phyloP scores from a whole-genome alignment of 2,888 invertebrate genomes.

The Clivina fossor region DNA sequence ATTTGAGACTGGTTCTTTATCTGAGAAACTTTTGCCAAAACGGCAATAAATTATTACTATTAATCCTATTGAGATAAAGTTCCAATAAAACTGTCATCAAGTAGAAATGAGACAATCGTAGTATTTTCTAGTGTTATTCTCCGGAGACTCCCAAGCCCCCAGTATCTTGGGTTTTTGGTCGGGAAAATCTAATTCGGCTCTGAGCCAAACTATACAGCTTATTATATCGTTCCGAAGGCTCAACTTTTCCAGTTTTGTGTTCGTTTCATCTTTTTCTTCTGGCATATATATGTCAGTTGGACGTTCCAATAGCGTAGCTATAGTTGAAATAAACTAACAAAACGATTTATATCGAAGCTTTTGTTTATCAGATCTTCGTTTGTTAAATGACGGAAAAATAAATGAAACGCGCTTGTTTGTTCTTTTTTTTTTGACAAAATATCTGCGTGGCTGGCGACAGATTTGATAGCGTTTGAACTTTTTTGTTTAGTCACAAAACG shows the following conservation, averaged over 20 bases:
- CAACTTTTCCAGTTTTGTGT: slow-evolving; percentile 7
- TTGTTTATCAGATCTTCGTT: slow-evolving; percentile 30
- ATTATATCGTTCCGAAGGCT: slow-evolving; percentile 19
- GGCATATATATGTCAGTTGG: slow-evolving; percentile 23
- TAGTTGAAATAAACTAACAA: slow-evolving; percentile 4
- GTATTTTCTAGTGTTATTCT: slow-evolving; percentile 18
- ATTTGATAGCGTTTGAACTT: too few species aligned
- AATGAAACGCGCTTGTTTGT: slow-evolving; percentile 18
- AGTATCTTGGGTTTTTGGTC: slow-evolving; percentile 7
- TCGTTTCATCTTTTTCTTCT: not conserved
- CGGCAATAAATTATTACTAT: slow-evolving; percentile 24
- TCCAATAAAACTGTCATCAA: slow-evolving; percentile 28
- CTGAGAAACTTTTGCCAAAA: not conserved
- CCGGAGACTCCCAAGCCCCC: not conserved
- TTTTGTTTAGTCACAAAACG: too few species aligned
- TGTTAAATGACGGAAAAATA: slow-evolving; percentile 19
- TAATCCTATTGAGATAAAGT: slow-evolving; percentile 28
- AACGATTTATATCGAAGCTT: slow-evolving; percentile 20
- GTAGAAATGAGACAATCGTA: slow-evolving; percentile 19
- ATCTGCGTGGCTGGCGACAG: slow-evolving; percentile 19
- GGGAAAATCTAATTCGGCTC: slow-evolving; percentile 31
- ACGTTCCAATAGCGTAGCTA: slow-evolving; percentile 15
- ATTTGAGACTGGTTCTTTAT: slow-evolving; percentile 13
- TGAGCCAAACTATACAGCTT: slow-evolving; percentile 29
- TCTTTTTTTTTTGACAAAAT: slow-evolving; percentile 14